Evolutionary conservation across 2,113 vertebrate genomes (phyloP).

Genomic region (Hypocryptadius cinnamomeus): DNA sequence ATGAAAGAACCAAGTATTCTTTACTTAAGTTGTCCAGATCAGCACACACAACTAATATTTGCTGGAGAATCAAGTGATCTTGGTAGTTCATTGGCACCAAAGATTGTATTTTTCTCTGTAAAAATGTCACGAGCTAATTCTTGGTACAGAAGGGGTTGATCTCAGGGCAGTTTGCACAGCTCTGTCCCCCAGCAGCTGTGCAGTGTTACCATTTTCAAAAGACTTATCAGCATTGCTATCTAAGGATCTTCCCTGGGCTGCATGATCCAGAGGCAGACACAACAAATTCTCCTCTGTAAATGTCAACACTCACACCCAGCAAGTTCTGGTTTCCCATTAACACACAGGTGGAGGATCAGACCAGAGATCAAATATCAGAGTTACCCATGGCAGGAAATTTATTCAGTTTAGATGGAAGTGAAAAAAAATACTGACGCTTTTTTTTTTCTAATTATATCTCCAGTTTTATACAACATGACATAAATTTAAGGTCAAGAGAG

Average conservation of each 20-base stretch:
- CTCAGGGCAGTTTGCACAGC: neutral
- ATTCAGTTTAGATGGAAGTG: neutral
- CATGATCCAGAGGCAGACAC: neutral
- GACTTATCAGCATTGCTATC: neutral
- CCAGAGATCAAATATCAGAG: slow-evolving; percentile 14
- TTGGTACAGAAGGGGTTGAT: neutral
- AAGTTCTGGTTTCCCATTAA: neutral
- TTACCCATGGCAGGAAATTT: neutral
- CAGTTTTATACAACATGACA: neutral
- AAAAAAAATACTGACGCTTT: neutral
- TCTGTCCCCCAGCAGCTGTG: neutral
- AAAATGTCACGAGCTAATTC: neutral
- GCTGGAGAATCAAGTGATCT: neutral
- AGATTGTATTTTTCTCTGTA: neutral
- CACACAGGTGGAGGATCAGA: neutral
- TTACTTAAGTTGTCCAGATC: neutral
- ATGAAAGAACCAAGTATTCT: neutral
- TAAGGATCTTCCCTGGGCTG: neutral
- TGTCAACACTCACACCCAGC: neutral
- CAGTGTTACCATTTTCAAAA: neutral
- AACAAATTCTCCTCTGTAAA: slow-evolving; percentile 27
- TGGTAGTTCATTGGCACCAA: neutral
- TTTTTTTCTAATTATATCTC: neutral
- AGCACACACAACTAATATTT: neutral
- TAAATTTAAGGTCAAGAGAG: neutral